Evolutionary conservation across 2,797 vertebrate species (phyloP).

Genomic region (Oceanodroma leucorhoa): DNA sequence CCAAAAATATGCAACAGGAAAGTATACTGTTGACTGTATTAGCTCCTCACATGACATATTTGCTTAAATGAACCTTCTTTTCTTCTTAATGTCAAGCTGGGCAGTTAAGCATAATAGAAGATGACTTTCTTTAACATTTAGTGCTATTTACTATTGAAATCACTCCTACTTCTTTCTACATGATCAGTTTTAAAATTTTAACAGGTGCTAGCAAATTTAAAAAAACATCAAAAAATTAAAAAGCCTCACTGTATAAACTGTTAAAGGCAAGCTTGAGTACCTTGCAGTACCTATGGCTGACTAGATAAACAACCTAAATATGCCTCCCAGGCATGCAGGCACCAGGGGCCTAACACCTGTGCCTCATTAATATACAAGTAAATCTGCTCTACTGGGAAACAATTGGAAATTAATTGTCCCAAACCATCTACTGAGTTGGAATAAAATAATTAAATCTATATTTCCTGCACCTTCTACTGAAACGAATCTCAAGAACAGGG

Average conservation of each 20-base stretch:
- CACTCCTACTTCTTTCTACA: conserved; percentile 76
- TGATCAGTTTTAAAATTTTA: conserved; percentile 82
- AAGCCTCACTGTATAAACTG: conserved; percentile 79
- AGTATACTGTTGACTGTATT: conserved; percentile 63
- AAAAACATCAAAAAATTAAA: conserved; percentile 76
- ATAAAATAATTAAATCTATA: conserved; percentile 78
- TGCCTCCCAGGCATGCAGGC: conserved; percentile 81
- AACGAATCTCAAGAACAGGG: conserved; percentile 57
- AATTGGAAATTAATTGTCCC: conserved; percentile 88
- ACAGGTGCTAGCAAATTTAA: conserved; percentile 79
- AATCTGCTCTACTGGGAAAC: conserved; percentile 84
- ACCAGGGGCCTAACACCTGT: conserved; percentile 85
- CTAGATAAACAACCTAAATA: conserved; percentile 84
- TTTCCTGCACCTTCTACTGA: conserved; percentile 68
- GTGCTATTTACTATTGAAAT: conserved; percentile 75
- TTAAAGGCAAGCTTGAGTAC: conserved; percentile 80
- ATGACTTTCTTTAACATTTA: conserved; percentile 76
- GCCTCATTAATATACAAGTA: conserved; percentile 86
- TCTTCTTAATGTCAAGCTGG: conserved; percentile 74
- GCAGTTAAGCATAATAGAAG: conserved; percentile 76
- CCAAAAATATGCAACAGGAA: conserved; percentile 70
- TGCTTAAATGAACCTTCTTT: conserved; percentile 72
- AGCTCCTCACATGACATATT: conserved; percentile 67
- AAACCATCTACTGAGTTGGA: conserved; percentile 82
- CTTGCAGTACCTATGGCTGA: conserved; percentile 81